Evolutionary conservation across 2,888 invertebrate genomes (phyloP).

Genomic region (Drosophila helvetica): DNA sequence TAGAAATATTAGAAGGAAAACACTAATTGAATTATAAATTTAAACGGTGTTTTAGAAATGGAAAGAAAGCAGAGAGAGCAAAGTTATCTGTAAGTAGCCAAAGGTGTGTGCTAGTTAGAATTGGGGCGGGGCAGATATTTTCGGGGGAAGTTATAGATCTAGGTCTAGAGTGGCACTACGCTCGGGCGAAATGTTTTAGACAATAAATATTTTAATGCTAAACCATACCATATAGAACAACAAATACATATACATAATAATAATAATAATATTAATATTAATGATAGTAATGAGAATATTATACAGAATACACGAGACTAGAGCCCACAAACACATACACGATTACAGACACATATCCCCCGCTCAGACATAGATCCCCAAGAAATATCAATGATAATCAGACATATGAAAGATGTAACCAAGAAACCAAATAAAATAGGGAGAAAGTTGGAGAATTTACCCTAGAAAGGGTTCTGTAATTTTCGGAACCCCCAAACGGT

Average conservation of each 20-base stretch:
- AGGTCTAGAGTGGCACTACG: slow-evolving; percentile 35
- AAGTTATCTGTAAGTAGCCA: slow-evolving; percentile 66
- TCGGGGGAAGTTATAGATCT: slow-evolving; percentile 14
- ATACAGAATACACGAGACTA: slow-evolving; percentile 29
- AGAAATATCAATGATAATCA: slow-evolving; percentile 16
- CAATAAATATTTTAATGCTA: slow-evolving; percentile 74
- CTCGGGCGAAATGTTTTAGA: slow-evolving; percentile 72
- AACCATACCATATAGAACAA: slow-evolving; percentile 32
- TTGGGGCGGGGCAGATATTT: slow-evolving; percentile 27
- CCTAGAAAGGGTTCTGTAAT: slow-evolving; percentile 13
- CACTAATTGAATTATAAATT: slow-evolving; percentile 68
- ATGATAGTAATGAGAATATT: slow-evolving; percentile 22
- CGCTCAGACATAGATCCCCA: slow-evolving; percentile 15
- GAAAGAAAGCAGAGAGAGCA: background rate
- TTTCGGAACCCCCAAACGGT: slow-evolving; percentile 3
- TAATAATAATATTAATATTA: slow-evolving; percentile 19
- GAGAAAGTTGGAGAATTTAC: background rate
- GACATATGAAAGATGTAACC: slow-evolving; percentile 26
- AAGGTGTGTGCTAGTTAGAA: slow-evolving; percentile 77
- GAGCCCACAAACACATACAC: slow-evolving; percentile 24
- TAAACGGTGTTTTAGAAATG: slow-evolving; percentile 39
- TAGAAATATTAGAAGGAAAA: slow-evolving; percentile 7
- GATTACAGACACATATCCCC: slow-evolving; percentile 26
- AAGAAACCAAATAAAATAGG: slow-evolving; percentile 1
- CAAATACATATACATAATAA: slow-evolving; percentile 19